Evolutionary conservation across 2,797 vertebrate genomes (phyloP), one percentile per base, ranked within the genome.

Genomic region (Ceryle rudis): DNA sequence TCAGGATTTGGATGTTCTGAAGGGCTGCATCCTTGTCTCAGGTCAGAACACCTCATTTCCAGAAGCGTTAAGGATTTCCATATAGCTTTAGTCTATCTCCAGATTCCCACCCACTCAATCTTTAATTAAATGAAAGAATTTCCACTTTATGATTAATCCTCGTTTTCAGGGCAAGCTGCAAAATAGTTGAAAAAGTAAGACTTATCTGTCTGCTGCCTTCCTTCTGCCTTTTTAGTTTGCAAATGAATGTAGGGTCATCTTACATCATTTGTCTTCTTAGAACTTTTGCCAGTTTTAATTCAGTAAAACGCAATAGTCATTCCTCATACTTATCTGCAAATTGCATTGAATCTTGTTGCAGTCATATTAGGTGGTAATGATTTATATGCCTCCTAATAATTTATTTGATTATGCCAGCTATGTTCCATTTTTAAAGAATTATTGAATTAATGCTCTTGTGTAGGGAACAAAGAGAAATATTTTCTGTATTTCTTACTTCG

Each of bases 251-350:
- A 57, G 81, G 81, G 69, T 96, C 90, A 94, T 97, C 73, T 92
- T 90, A 46, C 89, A 97, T 98, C 94, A 98, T 99, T 99, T 97
- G 96, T 98, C 98, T 98, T 97, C 97, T 97, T 97, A 97, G 97
- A 97, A 97, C 97, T 98, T 97, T 95, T 97, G 80, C 96, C 97
- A 92, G 75, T 97, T 98, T 98, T 98, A 98, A 98, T 99, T 98
- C 97, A 97, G 98, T 98, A 98, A 94, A 94, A 93, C 10, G 44
- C 93, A 96, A 81, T 93, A 97, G 84, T 97, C 97, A 98, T 99
- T 98, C 96, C 97, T 98, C 98, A 98, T 98, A 93, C 98, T 97
- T 98, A 98, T 97, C 97, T 98, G 81, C 97, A 98, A 98, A 98
- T 98, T 98, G 41, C 96, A 98, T 97, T 97, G 98, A 98, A 95